Evolutionary conservation across 2,888 invertebrate species (phyloP), one percentile per base, ranked within the genome.

Genomic region (Platycnemis pennipes): DNA sequence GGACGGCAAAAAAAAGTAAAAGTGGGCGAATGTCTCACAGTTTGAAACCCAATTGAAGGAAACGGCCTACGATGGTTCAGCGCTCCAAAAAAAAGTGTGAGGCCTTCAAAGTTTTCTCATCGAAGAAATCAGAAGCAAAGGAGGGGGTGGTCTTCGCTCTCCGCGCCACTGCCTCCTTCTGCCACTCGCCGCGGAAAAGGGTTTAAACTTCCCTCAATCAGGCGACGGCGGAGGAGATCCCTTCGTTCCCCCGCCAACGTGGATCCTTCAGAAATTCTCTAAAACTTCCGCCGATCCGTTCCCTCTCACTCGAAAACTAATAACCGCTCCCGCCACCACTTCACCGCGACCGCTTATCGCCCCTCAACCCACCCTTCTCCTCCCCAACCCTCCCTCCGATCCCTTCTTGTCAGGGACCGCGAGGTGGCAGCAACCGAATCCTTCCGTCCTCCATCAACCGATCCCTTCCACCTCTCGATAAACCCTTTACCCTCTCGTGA

Each of bases 191-290:
- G 7, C 77, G 44, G n/a, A 69, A 44, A 63, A n/a, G 91, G 91
- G 63, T 91, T 91, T 63, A 63, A 91, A 91, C 44, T 77, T 91
- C 44, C 91, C 63, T 91, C 91, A 69, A 91, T 91, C 91, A 69
- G 44, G 56, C 44, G 42, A 44, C 91, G 42, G 37, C 31, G 44
- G 16, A 22, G 42, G 44, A 69, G 63, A 91, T 63, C 91, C 77
- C n/a, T 26, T 53, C 2, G 13, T 1, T 22, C 63, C n/a, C 63
- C 63, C 26, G 26, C 26, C 63, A 63, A n/a, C 77, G 37, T 13
- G 77, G 37, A 77, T 77, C 37, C 77, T 91, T 45, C 26, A 37
- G 63, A 63, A 91, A 69, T 91, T 91, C 63, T n/a, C 63, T 26
- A 44, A 77, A 77, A 91, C 63, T 87, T 87, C 87, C 45, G 19